phyloP scores from a whole-genome alignment of 2,888 invertebrate genomes.

The Cheilosia vulpina region DNA sequence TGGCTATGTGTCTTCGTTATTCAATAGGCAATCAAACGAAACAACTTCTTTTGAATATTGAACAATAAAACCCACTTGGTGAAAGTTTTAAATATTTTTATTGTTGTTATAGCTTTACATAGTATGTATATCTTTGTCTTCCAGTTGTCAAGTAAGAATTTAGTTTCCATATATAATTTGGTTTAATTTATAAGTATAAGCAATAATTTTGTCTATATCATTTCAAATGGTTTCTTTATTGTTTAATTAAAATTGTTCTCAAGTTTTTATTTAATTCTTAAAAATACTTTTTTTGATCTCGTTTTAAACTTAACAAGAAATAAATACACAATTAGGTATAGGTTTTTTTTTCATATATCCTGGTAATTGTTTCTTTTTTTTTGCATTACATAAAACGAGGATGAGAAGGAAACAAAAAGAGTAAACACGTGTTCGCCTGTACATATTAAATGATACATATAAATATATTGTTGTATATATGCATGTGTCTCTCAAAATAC shows the following conservation, averaged over 20 bases:
- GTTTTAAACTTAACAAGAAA: constrained; percentile 77
- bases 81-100: constrained; percentile 63
- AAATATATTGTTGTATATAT: constrained; percentile 21
- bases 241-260: constrained; percentile 11
- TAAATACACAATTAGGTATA: constrained; percentile 75
- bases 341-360: constrained; percentile 37
- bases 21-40: no score
- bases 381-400: constrained; percentile 53
- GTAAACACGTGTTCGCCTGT: constrained; percentile 46
- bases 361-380: constrained; percentile 29
- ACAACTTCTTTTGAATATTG: no score
- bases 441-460: constrained; percentile 22
- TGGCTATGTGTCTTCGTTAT: no score
- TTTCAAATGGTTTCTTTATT: constrained; percentile 46
- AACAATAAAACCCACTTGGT: background rate
- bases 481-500: constrained; percentile 41
- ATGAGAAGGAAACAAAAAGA: constrained; percentile 63
- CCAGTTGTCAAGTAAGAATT: constrained; percentile 68
- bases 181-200: constrained; percentile 58
- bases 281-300: constrained; percentile 65
- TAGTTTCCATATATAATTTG: constrained; percentile 57
- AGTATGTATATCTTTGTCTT: constrained; percentile 66
- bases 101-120: constrained; percentile 71
- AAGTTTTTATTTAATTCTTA: constrained; percentile 49
- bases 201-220: constrained; percentile 62